A percentile compares a stretch with the other conserved stretches of the same genome.
Evolutionary conservation across 2,797 vertebrate genomes (phyloP).

Genomic region (Spinibarbus caldwelli): DNA sequence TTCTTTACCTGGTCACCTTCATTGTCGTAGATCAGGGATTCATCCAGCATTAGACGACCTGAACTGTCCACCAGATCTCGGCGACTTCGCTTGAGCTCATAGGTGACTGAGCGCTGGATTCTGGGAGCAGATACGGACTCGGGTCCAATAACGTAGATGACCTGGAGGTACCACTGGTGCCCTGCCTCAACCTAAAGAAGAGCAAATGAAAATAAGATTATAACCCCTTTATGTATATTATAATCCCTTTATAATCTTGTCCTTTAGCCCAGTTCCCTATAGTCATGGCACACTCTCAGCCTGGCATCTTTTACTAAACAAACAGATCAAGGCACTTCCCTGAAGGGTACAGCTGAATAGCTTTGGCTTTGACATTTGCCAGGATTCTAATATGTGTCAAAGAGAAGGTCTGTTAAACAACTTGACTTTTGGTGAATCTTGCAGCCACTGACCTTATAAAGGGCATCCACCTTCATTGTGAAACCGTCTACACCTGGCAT

Average conservation of each 20-base stretch:
- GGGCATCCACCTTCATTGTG: slow-evolving; percentile 94
- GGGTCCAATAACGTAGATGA: slow-evolving; percentile 93
- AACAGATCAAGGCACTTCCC: slow-evolving; percentile 33
- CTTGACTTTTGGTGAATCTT: slow-evolving; percentile 8
- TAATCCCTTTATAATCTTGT: background rate
- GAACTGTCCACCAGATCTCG: slow-evolving; percentile 82
- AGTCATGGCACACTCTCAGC: slow-evolving; percentile 18
- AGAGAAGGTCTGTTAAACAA: slow-evolving; percentile 7
- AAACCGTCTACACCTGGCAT: slow-evolving; percentile 97
- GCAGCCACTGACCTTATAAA: slow-evolving; percentile 86
- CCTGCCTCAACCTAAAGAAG: slow-evolving; percentile 91
- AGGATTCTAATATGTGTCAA: slow-evolving; percentile 2
- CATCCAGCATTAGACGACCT: slow-evolving; percentile 80
- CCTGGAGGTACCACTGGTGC: slow-evolving; percentile 98
- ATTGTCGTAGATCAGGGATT: slow-evolving; percentile 97
- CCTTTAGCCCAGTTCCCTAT: slow-evolving; percentile 30
- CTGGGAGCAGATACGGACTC: slow-evolving; percentile 84
- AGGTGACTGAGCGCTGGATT: slow-evolving; percentile 84
- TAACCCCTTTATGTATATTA: background rate
- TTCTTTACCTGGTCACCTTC: slow-evolving; percentile 96
- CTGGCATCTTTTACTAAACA: slow-evolving; percentile 38
- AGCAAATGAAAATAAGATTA: slow-evolving; percentile 20
- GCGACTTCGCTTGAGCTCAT: slow-evolving; percentile 72
- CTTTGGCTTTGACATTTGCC: slow-evolving; percentile 6
- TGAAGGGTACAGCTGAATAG: slow-evolving; percentile 16